These are phyloP conservation scores for Patella ulyssiponensis DNA, from an alignment of 2,888 invertebrate species.

Conservation along the genomic window DNA sequence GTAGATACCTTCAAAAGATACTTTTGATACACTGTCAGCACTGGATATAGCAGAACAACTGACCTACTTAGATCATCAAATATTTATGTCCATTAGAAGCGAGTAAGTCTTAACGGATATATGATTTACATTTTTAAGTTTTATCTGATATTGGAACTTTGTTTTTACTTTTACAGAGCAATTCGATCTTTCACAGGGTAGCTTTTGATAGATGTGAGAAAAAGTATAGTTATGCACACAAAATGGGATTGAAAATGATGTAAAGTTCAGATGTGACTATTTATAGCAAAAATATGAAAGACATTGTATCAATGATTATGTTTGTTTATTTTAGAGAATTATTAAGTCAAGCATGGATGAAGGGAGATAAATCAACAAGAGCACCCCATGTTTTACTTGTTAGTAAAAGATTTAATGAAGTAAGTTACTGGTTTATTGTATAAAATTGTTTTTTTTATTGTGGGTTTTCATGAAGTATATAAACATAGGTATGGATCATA, in stretches of 20 bases:
- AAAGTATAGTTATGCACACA: no score
- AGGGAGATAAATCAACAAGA: constrained; percentile 84
- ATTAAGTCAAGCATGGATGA: constrained; percentile 81
- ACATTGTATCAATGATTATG: no score
- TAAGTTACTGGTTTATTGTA: constrained; percentile 50
- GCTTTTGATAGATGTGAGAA: no score
- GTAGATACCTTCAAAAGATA: constrained; percentile 85
- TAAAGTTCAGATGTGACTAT: no score
- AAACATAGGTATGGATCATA: no score
- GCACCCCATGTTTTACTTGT: constrained; percentile 84
- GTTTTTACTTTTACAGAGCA: not conserved
- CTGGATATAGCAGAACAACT: constrained; percentile 93
- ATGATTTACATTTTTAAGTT: not conserved
- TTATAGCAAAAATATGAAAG: no score
- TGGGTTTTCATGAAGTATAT: not conserved
- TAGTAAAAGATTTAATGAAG: constrained; percentile 91
- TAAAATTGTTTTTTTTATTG: not conserved
- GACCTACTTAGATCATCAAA: constrained; percentile 92
- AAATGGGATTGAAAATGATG: no score
- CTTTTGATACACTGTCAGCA: constrained; percentile 87
- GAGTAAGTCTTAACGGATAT: constrained; percentile 79
- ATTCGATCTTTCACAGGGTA: no score
- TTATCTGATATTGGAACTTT: not conserved
- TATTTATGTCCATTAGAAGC: constrained; percentile 87
- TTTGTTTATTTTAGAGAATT: constrained; percentile 63